phyloP scores from a whole-genome alignment of 2,797 vertebrate species.

The Anomalospiza imberbis region DNA sequence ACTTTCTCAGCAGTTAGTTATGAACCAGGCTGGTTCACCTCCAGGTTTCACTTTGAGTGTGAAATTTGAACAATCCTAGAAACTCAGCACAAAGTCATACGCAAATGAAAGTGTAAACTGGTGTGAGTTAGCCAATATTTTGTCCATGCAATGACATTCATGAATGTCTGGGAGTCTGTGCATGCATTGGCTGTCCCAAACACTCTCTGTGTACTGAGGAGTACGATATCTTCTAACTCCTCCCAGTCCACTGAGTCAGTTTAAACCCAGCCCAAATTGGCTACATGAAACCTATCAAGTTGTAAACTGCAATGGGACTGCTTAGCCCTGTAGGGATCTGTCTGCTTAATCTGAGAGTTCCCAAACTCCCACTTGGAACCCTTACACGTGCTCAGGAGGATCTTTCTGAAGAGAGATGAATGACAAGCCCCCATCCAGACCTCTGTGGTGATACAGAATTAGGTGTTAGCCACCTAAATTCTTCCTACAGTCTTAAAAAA shows the following conservation, averaged over 20 bases:
- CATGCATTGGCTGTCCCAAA: not conserved
- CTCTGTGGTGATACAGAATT: not conserved
- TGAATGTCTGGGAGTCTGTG: not conserved
- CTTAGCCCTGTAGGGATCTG: not conserved
- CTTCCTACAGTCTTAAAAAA: not conserved
- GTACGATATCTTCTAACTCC: not conserved
- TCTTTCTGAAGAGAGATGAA: not conserved
- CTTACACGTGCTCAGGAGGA: not conserved
- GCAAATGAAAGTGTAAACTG: not conserved
- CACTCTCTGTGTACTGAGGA: not conserved
- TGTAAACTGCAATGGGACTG: not conserved
- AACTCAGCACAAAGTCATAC: not conserved
- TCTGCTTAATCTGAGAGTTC: not conserved
- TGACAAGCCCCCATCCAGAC: not conserved
- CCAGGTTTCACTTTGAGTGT: not conserved
- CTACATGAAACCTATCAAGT: not conserved
- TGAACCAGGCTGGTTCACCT: not conserved
- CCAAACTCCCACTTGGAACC: fast-evolving
- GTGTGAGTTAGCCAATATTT: not conserved
- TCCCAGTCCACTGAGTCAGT: not conserved
- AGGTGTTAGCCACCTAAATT: not conserved
- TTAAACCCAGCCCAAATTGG: not conserved
- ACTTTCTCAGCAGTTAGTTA: not conserved
- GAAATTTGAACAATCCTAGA: not conserved
- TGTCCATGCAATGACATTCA: not conserved